Evolutionary conservation across 1,140 invertebrate species (phyloP), one percentile per base, ranked within the genome.

Genomic region (Tenebrio molitor): DNA sequence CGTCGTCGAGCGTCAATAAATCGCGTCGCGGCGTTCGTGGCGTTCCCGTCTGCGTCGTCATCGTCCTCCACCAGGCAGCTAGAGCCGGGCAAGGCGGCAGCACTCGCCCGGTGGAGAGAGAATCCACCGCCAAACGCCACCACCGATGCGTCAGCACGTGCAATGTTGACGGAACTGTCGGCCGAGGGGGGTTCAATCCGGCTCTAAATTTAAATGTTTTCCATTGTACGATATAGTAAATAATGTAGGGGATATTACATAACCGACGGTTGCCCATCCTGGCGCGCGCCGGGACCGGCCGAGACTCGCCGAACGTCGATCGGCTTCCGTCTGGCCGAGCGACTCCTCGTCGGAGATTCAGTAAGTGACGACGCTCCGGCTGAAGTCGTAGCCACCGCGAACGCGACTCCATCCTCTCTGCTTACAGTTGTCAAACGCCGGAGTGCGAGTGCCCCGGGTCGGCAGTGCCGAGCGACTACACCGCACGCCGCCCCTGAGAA

Each of bases 191-290:
- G 42, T 19, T 19, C 17, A 66, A 44, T 44, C n/a, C 23, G 34
- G 6, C 34, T 66, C 64, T 66, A 66, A 42, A 66, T 66, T 66
- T 66, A 66, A 66, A 66, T 66, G 64, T 66, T 66, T 42, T 66
- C 42, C 64, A 66, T 66, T 66, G 64, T 44, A 25, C 50, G 21
- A 25, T 58, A 66, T 66, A 66, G 64, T 66, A 66, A 66, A 66
- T 66, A 66, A 66, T 66, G 53, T 62, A 23, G 64, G 64, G 64
- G 64, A 66, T 66, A 66, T 66, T 66, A 34, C 64, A 66, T 66
- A 66, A 66, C 64, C 64, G 64, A 34, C 64, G 64, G 64, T 66
- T 66, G 64, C 64, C 64, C 64, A 66, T 66, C 64, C 64, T 66
- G 64, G 42, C 36, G 17, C 15, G 8, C n/a, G 0, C 16, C 64